A percentile compares a stretch with the other conserved stretches of the same genome.
These are phyloP conservation scores for Vireo griseus DNA, from an alignment of 2,797 vertebrate species.

Conservation along the genomic window DNA sequence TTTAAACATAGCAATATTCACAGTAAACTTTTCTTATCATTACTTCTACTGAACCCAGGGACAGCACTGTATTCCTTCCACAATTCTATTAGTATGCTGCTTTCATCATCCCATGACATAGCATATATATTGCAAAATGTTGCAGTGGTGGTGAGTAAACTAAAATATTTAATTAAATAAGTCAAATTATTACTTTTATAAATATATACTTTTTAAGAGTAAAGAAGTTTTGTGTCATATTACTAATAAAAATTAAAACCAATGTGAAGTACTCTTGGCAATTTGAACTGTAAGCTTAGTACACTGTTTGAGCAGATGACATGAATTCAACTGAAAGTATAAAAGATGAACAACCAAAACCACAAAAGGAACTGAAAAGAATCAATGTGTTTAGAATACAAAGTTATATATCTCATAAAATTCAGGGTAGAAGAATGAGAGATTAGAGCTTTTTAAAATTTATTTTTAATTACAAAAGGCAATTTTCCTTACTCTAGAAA, in stretches of 20 bases:
- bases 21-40: background rate
- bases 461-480: background rate
- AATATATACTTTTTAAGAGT: background rate
- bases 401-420: background rate
- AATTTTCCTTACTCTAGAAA: background rate
- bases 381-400: background rate
- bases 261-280: background rate
- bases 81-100: conserved; percentile 22
- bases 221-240: background rate
- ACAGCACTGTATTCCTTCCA: background rate
- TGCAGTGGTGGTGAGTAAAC: conserved; percentile 56
- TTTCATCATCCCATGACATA: conserved; percentile 75
- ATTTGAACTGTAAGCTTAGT: background rate
- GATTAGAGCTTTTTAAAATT: background rate
- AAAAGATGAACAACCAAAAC: background rate
- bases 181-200: conserved; percentile 13
- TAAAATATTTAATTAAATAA: conserved; percentile 62
- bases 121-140: conserved; percentile 55
- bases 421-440: background rate
- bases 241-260: background rate
- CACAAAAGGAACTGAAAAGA: background rate
- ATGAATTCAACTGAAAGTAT: background rate
- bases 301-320: background rate
- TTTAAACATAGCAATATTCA: background rate
- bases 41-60: background rate